Evolutionary conservation across 1,140 invertebrate species (phyloP), one percentile per base, ranked within the genome.

Genomic region (Cotesia chilonis): DNA sequence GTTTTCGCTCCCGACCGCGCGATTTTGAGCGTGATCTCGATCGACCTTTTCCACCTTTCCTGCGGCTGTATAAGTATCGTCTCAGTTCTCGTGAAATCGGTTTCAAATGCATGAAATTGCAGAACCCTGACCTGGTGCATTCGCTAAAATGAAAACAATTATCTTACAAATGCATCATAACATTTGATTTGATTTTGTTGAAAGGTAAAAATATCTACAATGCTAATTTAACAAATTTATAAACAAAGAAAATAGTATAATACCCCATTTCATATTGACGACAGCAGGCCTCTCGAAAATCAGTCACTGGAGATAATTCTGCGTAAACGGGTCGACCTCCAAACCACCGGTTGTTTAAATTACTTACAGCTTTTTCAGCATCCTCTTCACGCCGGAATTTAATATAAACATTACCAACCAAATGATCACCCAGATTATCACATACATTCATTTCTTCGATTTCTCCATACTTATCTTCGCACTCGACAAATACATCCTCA

Each of bases 381-480:
- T 99, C 97, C 84, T 99, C 97, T 87, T 99, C 98, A 77, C 94
- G 91, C n/a, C 96, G 93, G 86, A 99, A 99, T 93, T 98, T 98
- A 59, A 98, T 97, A 85, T 98, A 98, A 54, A 98, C 97, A 91
- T 99, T 99, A 68, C 98, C 98, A 63, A 99, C 97, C 51, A 99
- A 88, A 86, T 99, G 98, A 85, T 99, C 98, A 41, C 97, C 97
- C 64, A 99, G 90, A 87, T 99, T 99, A 85, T 99, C 98, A 89
- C 98, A 99, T 20, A 99, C 97, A 89, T 99, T 99, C 97, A 99
- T 99, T 87, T 99, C 98, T 89, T 99, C 98, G 81, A 99, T 99
- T 88, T 99, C 97, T 1, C 97, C 98, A 90, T 99, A 99, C 89
- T 98, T 98, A 80, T 98, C 96, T 88, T 99, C 97, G 83, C 97